Percentiles rank a stretch among this genome's conserved stretches.
These are phyloP conservation scores for Hydrotaea diabolus DNA, from an alignment of 2,888 invertebrate genomes.

Conservation along the genomic window DNA sequence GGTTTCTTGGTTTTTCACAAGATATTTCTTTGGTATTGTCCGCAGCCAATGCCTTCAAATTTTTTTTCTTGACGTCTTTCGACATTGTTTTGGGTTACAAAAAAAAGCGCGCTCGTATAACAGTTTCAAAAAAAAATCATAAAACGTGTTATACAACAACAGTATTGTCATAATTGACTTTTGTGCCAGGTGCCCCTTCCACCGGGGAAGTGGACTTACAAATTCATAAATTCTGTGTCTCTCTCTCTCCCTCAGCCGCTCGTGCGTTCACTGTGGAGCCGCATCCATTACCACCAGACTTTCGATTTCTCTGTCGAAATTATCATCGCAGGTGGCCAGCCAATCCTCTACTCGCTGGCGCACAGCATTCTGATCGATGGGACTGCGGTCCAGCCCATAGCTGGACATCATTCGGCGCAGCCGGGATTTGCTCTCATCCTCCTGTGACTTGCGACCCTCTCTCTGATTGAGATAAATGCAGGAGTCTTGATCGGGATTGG, in stretches of 20 bases:
- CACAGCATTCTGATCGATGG: slow-evolving; percentile 84
- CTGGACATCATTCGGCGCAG: slow-evolving; percentile 82
- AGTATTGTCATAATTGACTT: slow-evolving; percentile 14
- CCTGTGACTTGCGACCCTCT: slow-evolving; percentile 80
- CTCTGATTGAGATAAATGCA: slow-evolving; percentile 82
- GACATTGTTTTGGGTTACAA: slow-evolving; percentile 1
- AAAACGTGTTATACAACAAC: slow-evolving; percentile 18
- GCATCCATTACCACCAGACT: slow-evolving; percentile 75
- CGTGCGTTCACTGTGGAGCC: slow-evolving; percentile 62
- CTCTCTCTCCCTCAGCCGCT: slow-evolving; percentile 19
- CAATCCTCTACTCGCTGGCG: slow-evolving; percentile 85
- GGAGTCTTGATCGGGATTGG: slow-evolving; percentile 81
- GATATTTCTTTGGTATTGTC: too few relatives aligned
- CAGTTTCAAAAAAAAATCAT: neutral
- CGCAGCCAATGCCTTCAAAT: too few relatives aligned
- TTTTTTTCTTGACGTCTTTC: neutral
- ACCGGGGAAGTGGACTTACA: neutral
- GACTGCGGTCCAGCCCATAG: slow-evolving; percentile 84
- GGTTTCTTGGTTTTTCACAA: too few relatives aligned
- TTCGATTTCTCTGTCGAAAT: slow-evolving; percentile 78
- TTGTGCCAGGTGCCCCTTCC: slow-evolving; percentile 1
- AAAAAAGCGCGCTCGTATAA: slow-evolving; percentile 1
- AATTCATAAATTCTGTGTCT: slow-evolving; percentile 10
- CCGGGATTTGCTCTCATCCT: slow-evolving; percentile 83
- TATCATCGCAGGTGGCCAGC: slow-evolving; percentile 83